These are phyloP conservation scores for Leptobrachium leishanense DNA, from an alignment of 2,113 vertebrate genomes.

Conservation along the genomic window DNA sequence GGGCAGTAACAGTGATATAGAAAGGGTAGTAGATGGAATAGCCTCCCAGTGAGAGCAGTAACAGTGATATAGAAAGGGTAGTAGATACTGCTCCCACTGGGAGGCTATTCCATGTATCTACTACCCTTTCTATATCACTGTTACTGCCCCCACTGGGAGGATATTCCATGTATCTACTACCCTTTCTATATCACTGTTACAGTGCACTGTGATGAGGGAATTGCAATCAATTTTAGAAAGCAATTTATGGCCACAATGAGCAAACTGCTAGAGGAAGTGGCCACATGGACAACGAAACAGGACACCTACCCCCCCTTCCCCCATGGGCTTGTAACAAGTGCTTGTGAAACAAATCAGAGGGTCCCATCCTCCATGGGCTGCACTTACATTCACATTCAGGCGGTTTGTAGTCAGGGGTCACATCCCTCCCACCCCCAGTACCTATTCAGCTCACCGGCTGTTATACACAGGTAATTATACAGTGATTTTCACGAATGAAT, in stretches of 20 bases:
- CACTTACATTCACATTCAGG: background rate
- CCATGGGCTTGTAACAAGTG: constrained; percentile 1
- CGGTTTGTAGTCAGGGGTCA: background rate
- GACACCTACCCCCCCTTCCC: background rate
- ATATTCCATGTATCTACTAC: too few relatives aligned
- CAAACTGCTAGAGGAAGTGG: constrained; percentile 21
- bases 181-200: too few relatives aligned
- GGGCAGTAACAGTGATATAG: too few relatives aligned
- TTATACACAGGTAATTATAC: constrained; percentile 16
- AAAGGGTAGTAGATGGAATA: too few relatives aligned
- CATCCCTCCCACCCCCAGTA: background rate
- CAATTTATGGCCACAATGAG: background rate
- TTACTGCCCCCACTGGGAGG: too few relatives aligned
- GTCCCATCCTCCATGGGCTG: background rate
- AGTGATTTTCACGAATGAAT: background rate
- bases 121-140: too few relatives aligned
- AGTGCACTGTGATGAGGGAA: constrained; percentile 7
- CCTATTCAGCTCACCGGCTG: background rate
- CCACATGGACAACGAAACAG: background rate
- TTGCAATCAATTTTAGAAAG: background rate
- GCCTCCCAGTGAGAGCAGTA: too few relatives aligned
- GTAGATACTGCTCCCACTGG: too few relatives aligned
- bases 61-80: too few relatives aligned
- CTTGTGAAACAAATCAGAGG: constrained; percentile 4
- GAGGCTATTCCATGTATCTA: too few relatives aligned